Conservation (phyloP, 2,797 vertebrate genomes). For the Pangasius larnaudii region DNA sequence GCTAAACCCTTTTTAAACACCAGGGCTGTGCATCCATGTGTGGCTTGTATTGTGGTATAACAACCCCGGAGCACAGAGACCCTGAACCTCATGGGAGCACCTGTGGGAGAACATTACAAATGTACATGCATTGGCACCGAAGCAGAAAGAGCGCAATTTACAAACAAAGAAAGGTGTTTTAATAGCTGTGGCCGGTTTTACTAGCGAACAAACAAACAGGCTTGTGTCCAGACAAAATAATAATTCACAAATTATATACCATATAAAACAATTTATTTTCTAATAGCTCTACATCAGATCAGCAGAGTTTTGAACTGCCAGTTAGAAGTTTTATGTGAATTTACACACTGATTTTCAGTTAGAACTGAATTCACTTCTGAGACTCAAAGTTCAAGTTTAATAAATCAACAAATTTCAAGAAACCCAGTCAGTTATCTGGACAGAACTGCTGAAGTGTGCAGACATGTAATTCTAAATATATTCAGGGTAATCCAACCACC, state of each 20-base stretch:
- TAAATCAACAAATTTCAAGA: neutral
- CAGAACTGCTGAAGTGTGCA: neutral
- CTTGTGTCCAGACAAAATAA: neutral
- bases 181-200: constrained; percentile 26
- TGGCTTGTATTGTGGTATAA: constrained; percentile 71
- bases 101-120: constrained; percentile 72
- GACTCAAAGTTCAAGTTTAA: neutral
- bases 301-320: neutral
- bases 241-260: neutral
- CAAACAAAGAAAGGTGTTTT: constrained; percentile 55
- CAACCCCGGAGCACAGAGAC: constrained; percentile 60
- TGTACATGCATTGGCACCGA: constrained; percentile 78
- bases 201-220: constrained; percentile 5
- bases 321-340: neutral
- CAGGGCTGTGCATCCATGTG: constrained; percentile 67
- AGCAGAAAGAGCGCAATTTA: constrained; percentile 72
- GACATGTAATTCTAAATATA: neutral
- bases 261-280: neutral
- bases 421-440: neutral
- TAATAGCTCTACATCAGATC: neutral
- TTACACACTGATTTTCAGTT: too few relatives aligned
- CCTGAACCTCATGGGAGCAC: constrained; percentile 67
- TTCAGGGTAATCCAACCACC: neutral
- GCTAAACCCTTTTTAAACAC: constrained; percentile 25
- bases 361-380: neutral